Evolutionary conservation across 2,888 invertebrate genomes (phyloP).

Genomic region (Alloscopus bannaensis): DNA sequence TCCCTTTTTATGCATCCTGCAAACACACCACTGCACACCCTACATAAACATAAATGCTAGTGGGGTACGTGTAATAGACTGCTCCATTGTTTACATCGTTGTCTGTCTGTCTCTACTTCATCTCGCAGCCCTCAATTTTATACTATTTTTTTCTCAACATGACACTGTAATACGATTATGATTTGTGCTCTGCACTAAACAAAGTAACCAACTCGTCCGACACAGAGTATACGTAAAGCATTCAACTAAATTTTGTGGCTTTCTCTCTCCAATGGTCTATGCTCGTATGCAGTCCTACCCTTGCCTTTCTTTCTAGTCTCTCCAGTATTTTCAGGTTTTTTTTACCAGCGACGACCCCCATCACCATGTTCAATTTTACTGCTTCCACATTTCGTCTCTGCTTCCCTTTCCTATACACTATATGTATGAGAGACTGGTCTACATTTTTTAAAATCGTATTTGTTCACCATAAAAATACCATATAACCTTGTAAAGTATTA

Average conservation of each 20-base stretch:
- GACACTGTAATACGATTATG: too few species aligned
- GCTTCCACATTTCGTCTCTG: too few species aligned
- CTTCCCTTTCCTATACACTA: background rate
- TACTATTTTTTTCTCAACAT: constrained; percentile 15
- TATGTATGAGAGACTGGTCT: background rate
- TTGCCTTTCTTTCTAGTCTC: constrained; percentile 24
- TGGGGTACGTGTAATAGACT: background rate
- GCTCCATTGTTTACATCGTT: background rate
- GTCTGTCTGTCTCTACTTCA: background rate
- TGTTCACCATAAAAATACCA: background rate
- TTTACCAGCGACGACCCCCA: constrained; percentile 6
- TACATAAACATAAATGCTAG: constrained; percentile 12
- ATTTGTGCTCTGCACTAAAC: too few species aligned
- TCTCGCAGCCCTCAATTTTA: constrained; percentile 2
- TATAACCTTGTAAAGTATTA: too few species aligned
- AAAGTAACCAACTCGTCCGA: too few species aligned
- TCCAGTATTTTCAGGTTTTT: background rate
- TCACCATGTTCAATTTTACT: too few species aligned
- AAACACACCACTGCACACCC: too few species aligned
- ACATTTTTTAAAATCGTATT: background rate
- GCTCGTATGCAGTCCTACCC: constrained; percentile 4
- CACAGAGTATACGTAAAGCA: too few species aligned
- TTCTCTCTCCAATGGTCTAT: constrained; percentile 41
- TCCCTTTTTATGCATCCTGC: constrained; percentile 22
- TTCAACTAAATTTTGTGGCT: constrained; percentile 46